Evolutionary conservation across 2,113 vertebrate genomes (phyloP).

Genomic region (Tragelaphus strepsiceros): DNA sequence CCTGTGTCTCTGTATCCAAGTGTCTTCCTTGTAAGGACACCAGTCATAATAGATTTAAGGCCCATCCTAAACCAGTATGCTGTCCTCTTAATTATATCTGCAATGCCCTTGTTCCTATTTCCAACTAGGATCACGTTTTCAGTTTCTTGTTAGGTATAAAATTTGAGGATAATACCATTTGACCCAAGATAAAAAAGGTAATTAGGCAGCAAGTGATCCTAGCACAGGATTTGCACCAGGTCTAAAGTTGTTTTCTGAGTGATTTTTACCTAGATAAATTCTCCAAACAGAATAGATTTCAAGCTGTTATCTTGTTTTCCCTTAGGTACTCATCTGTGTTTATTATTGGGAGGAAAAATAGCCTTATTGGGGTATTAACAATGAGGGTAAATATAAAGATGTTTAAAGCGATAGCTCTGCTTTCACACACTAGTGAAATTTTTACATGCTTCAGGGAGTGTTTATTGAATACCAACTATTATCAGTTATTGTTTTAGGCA

Average conservation of each 20-base stretch:
- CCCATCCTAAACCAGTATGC: not conserved
- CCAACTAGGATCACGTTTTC: not conserved
- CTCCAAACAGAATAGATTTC: not conserved
- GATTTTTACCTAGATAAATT: not conserved
- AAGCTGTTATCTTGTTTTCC: not conserved
- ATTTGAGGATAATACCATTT: not conserved
- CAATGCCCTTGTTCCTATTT: not conserved
- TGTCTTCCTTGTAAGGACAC: not conserved
- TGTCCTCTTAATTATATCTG: not conserved
- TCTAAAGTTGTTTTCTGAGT: not conserved
- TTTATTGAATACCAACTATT: not conserved
- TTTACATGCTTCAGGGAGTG: not conserved
- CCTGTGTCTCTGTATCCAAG: not conserved
- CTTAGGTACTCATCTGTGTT: not conserved
- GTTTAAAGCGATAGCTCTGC: not conserved
- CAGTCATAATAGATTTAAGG: not conserved
- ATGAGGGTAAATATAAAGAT: not conserved
- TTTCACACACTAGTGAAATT: not conserved
- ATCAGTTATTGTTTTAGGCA: not conserved
- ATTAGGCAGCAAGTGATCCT: not conserved
- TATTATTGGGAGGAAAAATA: not conserved
- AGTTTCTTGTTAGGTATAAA: not conserved
- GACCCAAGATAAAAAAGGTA: not conserved
- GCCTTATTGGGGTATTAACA: not conserved
- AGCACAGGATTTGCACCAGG: not conserved